Conservation (phyloP, 2,797 vertebrate species). For the Chelon labrosus region DNA sequence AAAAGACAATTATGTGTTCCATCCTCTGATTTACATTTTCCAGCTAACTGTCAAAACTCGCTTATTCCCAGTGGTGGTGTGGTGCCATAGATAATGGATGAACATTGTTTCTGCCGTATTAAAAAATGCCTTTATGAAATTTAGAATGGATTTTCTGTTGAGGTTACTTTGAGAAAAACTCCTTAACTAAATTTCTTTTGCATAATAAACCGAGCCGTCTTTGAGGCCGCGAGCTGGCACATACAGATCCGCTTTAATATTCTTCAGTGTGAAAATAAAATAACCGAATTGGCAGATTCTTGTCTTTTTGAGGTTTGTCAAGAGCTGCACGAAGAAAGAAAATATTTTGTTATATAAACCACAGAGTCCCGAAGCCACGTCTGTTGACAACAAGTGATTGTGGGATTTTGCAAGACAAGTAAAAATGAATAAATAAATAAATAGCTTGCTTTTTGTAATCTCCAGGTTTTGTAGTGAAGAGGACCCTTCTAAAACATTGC, state of each 20-base stretch:
- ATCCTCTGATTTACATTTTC: conserved; percentile 50
- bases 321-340: background rate
- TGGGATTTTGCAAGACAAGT: background rate
- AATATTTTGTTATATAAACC: conserved; percentile 11
- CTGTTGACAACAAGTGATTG: background rate
- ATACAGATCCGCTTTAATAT: conserved; percentile 14
- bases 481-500: background rate
- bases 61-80: conserved; percentile 26
- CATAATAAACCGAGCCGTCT: conserved; percentile 16
- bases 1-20: conserved; percentile 26
- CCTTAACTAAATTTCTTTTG: conserved; percentile 26
- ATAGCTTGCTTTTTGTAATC: background rate
- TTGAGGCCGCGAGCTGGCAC: conserved; percentile 6
- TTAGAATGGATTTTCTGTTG: conserved; percentile 29
- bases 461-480: background rate
- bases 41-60: conserved; percentile 37
- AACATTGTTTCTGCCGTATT: conserved; percentile 37
- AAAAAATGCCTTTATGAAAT: conserved; percentile 28
- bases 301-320: conserved; percentile 16
- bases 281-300: conserved; percentile 34
- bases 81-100: conserved; percentile 59
- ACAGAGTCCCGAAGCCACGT: conserved; percentile 1
- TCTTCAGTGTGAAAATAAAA: conserved; percentile 28
- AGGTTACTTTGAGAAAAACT: conserved; percentile 49
- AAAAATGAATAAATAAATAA: background rate